Evolutionary conservation across 2,888 invertebrate genomes (phyloP).

Genomic region (Hyppa rectilinea): DNA sequence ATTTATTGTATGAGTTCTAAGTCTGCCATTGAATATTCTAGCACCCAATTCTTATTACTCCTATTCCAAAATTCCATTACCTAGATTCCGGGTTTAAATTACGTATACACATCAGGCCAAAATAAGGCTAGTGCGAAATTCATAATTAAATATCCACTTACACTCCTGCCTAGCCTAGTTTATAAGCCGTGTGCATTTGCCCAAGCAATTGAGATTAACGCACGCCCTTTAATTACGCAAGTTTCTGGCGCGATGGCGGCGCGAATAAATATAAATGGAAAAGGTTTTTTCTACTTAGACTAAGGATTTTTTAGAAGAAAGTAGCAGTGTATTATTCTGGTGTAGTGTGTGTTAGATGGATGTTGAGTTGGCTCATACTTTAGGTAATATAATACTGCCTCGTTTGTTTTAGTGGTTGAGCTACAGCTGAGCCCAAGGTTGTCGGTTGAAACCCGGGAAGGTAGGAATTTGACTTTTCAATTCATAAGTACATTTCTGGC

Average conservation of each 20-base stretch:
- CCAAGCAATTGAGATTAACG: slow-evolving; percentile 81
- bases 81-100: slow-evolving; percentile 52
- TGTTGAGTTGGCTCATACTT: background rate
- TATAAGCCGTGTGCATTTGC: slow-evolving; percentile 60
- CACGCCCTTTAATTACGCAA: slow-evolving; percentile 80
- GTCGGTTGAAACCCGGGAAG: too few relatives aligned
- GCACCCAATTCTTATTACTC: slow-evolving; percentile 19
- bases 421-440: too few relatives aligned
- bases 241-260: slow-evolving; percentile 67
- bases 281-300: slow-evolving; percentile 54
- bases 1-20: background rate
- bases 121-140: slow-evolving; percentile 44
- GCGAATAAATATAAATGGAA: slow-evolving; percentile 71
- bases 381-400: too few relatives aligned
- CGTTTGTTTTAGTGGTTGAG: too few relatives aligned
- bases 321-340: slow-evolving; percentile 37
- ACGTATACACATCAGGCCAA: slow-evolving; percentile 35
- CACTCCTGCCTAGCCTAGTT: slow-evolving; percentile 39
- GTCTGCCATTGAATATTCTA: slow-evolving; percentile 21
- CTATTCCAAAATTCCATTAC: slow-evolving; percentile 40
- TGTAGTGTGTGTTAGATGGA: slow-evolving; percentile 22
- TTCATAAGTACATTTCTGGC: too few relatives aligned
- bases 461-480: too few relatives aligned
- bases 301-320: slow-evolving; percentile 30
- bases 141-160: slow-evolving; percentile 64